These are phyloP conservation scores for Scopus umbretta DNA, from an alignment of 2,113 vertebrate species.

Conservation along the genomic window DNA sequence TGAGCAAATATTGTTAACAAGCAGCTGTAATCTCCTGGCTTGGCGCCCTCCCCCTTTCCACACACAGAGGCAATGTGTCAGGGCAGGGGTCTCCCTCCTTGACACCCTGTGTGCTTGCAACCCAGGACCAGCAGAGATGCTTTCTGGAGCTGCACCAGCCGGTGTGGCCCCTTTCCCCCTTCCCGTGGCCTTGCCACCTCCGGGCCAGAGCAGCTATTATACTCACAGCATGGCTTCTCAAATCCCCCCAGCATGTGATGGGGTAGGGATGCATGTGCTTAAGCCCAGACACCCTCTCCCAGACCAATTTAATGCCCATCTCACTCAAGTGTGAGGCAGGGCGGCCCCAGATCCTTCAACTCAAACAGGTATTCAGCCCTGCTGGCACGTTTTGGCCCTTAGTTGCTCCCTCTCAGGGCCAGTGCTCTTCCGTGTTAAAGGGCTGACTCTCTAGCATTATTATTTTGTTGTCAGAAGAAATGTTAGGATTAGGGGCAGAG, in stretches of 20 bases:
- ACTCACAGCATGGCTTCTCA: neutral
- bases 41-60: neutral
- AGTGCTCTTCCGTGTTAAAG: neutral
- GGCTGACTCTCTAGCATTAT: neutral
- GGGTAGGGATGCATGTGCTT: neutral
- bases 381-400: neutral
- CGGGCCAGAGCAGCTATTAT: neutral
- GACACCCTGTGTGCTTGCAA: neutral
- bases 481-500: neutral
- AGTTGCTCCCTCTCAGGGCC: neutral
- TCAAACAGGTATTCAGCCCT: neutral
- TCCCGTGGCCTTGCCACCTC: neutral
- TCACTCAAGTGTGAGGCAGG: neutral
- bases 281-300: neutral
- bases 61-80: neutral
- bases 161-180: neutral
- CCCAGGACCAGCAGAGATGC: neutral
- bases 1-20: neutral
- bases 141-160: accelerated
- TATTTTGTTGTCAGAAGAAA: neutral
- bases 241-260: neutral
- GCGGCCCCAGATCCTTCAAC: neutral
- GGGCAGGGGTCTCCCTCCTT: accelerated
- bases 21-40: neutral
- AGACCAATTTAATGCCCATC: neutral